Evolutionary conservation across 2,888 invertebrate genomes (phyloP), one percentile per base, ranked within the genome.

Genomic region (Cosmorhoe ocellata): DNA sequence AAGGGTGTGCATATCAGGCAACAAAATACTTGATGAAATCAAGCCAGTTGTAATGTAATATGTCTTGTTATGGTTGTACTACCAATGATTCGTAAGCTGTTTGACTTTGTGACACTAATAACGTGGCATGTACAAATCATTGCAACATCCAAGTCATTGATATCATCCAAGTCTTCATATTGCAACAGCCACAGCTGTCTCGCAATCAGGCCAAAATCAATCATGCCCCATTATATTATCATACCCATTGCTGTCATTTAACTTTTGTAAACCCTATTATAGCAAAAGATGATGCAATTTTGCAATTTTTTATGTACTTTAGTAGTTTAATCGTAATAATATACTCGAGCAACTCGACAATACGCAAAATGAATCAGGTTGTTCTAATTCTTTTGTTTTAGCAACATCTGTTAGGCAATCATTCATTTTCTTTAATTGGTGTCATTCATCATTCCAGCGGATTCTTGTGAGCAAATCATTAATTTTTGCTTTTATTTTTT

Each of bases 201-300:
- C 40, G 38, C 47, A 48, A 52, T 56, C 52, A 56, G 36, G 27
- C 28, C 67, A 69, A 62, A 71, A 79, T 72, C 79, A 74, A 79
- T 74, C 36, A 36, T 22, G 7, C 7, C 5, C 22, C 10, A 11
- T 11, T 11, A 37, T 12, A 36, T n/a, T 36, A 36, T 22, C 67
- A 71, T 71, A 69, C 54, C 83, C 79, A 75, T 72, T 66, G 76
- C 18, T 31, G 18, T 36, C 32, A 18, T 28, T 31, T 38, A 14
- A 26, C 27, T 32, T 33, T 28, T 38, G n/a, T 39, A 18, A 49
- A 28, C 34, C 24, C 18, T 5, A 14, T 42, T 41, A 43, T 38
- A 24, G 38, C 38, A 45, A 47, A 38, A 10, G 24, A 31, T 42
- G 22, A 31, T 48, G 56, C 51, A 59, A 30, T 18, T 34, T 12